phyloP scores from a whole-genome alignment of 2,888 invertebrate genomes.

The Tridacna gigas region DNA sequence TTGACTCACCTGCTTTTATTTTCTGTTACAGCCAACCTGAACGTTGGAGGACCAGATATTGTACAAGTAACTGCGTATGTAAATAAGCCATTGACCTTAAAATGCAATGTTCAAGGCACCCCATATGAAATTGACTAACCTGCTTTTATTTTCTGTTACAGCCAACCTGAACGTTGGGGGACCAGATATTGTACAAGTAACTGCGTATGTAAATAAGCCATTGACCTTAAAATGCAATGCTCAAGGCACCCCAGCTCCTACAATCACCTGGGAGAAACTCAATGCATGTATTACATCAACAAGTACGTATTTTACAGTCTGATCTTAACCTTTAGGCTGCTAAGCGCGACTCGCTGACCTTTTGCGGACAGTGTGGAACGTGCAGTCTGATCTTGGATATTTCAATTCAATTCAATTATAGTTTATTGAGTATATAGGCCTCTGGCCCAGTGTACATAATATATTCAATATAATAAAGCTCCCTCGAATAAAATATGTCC shows the following conservation, averaged over 20 bases:
- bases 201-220: slow-evolving; percentile 9
- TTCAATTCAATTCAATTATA: too few relatives aligned
- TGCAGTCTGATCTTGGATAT: too few relatives aligned
- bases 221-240: slow-evolving; percentile 38
- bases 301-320: too few relatives aligned
- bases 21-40: slow-evolving; percentile 41
- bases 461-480: too few relatives aligned
- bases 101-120: slow-evolving; percentile 42
- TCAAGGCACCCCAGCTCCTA: slow-evolving; percentile 44
- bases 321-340: too few relatives aligned
- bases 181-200: slow-evolving; percentile 15
- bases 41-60: slow-evolving; percentile 26
- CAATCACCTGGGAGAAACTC: slow-evolving; percentile 45
- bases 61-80: slow-evolving; percentile 22
- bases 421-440: too few relatives aligned
- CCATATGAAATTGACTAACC: too few relatives aligned
- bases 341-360: too few relatives aligned
- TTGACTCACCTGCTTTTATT: neutral
- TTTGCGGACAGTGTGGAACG: too few relatives aligned
- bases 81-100: slow-evolving; percentile 21
- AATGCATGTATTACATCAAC: slow-evolving; percentile 30
- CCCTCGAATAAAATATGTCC: too few relatives aligned
- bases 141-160: slow-evolving; percentile 28
- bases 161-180: slow-evolving; percentile 40
- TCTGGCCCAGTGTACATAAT: too few relatives aligned